Conservation (phyloP, 2,113 vertebrate genomes). For the Anser cygnoides region DNA sequence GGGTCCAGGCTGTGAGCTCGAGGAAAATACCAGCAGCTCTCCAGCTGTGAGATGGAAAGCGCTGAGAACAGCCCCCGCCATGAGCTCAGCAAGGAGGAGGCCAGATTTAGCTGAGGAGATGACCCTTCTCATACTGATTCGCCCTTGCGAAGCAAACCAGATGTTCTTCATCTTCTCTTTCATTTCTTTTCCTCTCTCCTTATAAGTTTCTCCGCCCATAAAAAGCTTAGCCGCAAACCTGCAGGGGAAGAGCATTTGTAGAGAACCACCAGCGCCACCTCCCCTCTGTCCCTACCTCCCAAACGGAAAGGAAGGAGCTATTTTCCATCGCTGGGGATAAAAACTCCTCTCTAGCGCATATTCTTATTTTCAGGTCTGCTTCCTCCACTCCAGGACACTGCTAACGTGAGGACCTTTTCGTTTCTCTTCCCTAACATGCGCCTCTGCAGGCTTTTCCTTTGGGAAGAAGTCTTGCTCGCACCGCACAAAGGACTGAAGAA, state of each 20-base stretch:
- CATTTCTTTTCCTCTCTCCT: background rate
- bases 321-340: fast-evolving
- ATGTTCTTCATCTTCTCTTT: background rate
- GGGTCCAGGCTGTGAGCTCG: background rate
- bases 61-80: background rate
- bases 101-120: background rate
- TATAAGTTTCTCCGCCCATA: fast-evolving
- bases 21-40: background rate
- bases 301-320: background rate
- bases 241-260: background rate
- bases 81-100: background rate
- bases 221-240: background rate
- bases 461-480: background rate
- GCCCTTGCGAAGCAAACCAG: background rate
- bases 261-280: background rate
- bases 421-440: too few species aligned
- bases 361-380: too few species aligned
- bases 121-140: background rate
- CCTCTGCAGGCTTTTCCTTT: background rate
- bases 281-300: background rate
- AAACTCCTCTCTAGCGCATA: background rate
- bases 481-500: background rate
- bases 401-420: background rate
- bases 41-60: background rate
- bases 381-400: background rate